Percentiles rank a stretch among this genome's conserved stretches.
Evolutionary conservation across 2,797 vertebrate species (phyloP).

Genomic region (Gadopsis bispinosus): DNA sequence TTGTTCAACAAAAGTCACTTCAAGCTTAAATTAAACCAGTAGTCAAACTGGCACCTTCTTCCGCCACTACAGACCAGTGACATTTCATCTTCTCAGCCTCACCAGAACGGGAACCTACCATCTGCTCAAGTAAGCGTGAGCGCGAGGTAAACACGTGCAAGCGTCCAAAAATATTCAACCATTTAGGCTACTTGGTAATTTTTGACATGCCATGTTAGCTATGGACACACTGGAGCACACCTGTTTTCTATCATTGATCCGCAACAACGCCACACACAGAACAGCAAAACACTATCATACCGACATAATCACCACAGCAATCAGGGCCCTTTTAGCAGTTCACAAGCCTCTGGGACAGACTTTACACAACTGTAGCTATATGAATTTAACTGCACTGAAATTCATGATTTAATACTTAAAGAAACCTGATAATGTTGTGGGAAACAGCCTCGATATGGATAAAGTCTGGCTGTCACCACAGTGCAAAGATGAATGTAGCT

Average conservation of each 20-base stretch:
- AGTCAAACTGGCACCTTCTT: background rate
- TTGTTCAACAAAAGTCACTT: background rate
- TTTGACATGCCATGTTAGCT: background rate
- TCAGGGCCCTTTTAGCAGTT: background rate
- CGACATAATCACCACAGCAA: background rate
- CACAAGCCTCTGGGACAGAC: background rate
- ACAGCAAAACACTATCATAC: background rate
- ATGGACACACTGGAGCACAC: background rate
- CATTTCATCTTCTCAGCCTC: background rate
- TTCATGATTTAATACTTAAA: constrained; percentile 2
- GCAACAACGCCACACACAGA: background rate
- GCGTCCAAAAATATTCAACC: background rate
- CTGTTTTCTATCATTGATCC: constrained; percentile 3
- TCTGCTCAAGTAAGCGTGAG: background rate
- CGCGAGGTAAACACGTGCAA: constrained; percentile 2
- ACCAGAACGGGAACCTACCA: constrained; percentile 7
- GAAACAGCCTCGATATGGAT: constrained; percentile 12
- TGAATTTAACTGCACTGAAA: constrained; percentile 1
- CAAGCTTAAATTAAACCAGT: background rate
- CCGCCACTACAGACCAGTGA: background rate
- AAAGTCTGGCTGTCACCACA: constrained; percentile 37
- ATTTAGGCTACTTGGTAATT: background rate
- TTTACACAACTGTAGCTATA: background rate
- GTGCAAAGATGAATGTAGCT: constrained; percentile 49
- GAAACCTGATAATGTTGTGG: background rate